These are phyloP conservation scores for Macropodus opercularis DNA, from an alignment of 2,797 vertebrate species.

Conservation along the genomic window DNA sequence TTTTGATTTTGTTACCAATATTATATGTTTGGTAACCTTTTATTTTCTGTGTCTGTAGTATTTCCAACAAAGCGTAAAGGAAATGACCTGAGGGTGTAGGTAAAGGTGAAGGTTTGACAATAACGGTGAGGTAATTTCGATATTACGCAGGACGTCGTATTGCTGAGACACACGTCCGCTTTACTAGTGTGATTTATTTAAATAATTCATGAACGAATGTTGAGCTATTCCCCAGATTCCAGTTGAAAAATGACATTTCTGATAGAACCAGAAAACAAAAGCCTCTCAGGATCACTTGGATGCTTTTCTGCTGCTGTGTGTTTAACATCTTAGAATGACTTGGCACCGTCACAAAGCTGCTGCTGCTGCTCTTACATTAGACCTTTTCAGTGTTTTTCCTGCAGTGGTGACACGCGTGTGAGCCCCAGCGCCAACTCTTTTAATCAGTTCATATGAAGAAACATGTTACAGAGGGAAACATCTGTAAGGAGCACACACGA, in stretches of 20 bases:
- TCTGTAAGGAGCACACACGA: conserved; percentile 17
- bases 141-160: no score
- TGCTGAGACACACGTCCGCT: conserved; percentile 52
- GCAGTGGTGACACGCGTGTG: conserved; percentile 1
- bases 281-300: conserved; percentile 16
- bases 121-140: no score
- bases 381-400: conserved; percentile 14
- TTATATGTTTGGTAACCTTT: no score
- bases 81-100: no score
- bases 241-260: conserved; percentile 30
- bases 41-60: no score
- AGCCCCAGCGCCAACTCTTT: conserved; percentile 3
- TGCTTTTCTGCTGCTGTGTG: conserved; percentile 7
- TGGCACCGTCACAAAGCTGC: neutral
- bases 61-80: no score
- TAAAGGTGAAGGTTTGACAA: no score
- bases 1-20: no score
- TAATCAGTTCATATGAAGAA: conserved; percentile 9
- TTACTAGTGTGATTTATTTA: conserved; percentile 22
- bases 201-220: conserved; percentile 30
- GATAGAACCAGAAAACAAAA: conserved; percentile 30
- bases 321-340: conserved; percentile 6
- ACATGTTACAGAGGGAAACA: conserved; percentile 27
- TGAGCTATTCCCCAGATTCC: conserved; percentile 19
- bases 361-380: conserved; percentile 6